Base-by-base conservation (phyloP, 2,113 vertebrate species). In the Calidris pygmaea region DNA sequence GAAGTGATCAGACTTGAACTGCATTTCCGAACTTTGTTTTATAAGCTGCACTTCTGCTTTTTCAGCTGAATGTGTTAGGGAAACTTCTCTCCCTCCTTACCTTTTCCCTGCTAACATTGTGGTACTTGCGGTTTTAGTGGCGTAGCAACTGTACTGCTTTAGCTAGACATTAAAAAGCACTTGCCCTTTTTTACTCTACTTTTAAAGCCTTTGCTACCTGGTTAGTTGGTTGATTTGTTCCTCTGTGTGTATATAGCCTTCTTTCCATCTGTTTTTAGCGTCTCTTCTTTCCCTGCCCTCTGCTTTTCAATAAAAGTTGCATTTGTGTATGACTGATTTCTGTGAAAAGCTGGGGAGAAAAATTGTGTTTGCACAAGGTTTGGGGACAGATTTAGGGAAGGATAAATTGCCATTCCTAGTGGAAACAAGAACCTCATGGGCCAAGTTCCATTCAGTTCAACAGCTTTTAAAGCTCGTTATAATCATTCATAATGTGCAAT, bases 11-110 rank as follows among this genome's bases (percentile, higher is more conserved):
- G 73, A 41, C 60, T 88, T 66, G n/a, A 85, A 70, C 41, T 34
- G 7, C 12, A 24, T 92, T 90, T 93, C 92, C 70, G 39, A 52
- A 45, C 26, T 60, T 52, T 80, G 87, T 63, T 72, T 65, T 45
- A 13, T 65, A 68, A 81, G 27, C 48, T 59, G 37, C 16, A 29
- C 52, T 96, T 93, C 74, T 83, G 63, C 82, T 95, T 95, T 95
- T 75, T 48, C n/a, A 81, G 30, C 52, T 56, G 55, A 50, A 45
- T 9, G 45, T 58, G 50, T 18, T 41, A 6, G 41, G 41, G 43
- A 95, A n/a, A n/a, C 71, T 58, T 63, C 68, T 90, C 10, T 34
- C 55, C 35, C 53, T 47, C 16, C 47, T 94, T 59, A 78, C 63
- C 82, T 95, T 91, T 85, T 82, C 68, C 91, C 59, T n/a, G 3